Base-by-base conservation (phyloP, 2,113 vertebrate species). In the Arvicanthis niloticus region DNA sequence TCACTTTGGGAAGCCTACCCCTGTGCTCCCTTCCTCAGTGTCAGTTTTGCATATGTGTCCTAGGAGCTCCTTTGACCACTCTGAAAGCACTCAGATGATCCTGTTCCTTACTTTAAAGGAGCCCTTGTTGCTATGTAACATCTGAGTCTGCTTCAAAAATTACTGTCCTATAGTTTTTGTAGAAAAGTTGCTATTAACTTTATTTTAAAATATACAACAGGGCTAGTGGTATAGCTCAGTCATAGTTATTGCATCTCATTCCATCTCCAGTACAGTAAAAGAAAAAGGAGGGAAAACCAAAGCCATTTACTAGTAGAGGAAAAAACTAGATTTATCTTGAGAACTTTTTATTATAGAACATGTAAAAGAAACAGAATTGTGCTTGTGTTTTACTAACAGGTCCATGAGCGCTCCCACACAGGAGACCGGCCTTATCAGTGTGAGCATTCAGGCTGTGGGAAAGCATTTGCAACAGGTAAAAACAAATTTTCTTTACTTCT, bases 391-490 rank as follows among this genome's bases (percentile, higher is more conserved):
- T 93, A 92, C 78, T 96, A 62, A 97, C 97, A 99, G 99, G 99
- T 99, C 29, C 99, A 99, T 37, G 99, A 99, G 96, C 98, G 99
- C 89, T 99, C 99, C 19, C 99, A 99, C 98, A 99, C 99, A 3
- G 99, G 99, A 97, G 99, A 99, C 97, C 99, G 99, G 97, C 99
- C 99, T 0, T 99, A 99, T 96, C 97, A 99, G 92, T 99, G 99
- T 98, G 99, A 99, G 16, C 99, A 99, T 97, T 98, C 98, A 16
- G 99, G 99, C 91, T 99, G 99, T 97, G 99, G 99, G 73, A 99
- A 99, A 98, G 99, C 99, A 94, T 99, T 99, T 99, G 99, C 99
- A 96, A 99, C 99, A 99, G 99, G 99, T 99, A 98, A 91, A 91
- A 88, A 58, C 12, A n/a, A 60, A n/a, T 48, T 95, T 91, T 92